Evolutionary conservation across 2,797 vertebrate genomes (phyloP).

Genomic region (Malurus splendens): DNA sequence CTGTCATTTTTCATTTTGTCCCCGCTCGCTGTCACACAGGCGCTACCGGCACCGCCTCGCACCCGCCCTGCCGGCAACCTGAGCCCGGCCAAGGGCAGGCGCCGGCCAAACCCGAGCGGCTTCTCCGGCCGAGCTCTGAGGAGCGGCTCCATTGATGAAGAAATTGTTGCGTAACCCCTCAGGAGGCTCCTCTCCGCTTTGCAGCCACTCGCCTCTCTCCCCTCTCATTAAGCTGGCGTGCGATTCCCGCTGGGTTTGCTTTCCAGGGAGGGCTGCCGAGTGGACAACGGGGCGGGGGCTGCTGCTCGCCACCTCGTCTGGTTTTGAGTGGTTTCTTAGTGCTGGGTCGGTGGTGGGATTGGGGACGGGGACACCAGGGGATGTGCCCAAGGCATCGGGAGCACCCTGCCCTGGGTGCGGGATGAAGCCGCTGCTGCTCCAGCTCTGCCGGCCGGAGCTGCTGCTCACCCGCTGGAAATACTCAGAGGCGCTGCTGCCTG

Average conservation of each 20-base stretch:
- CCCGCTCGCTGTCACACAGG: background rate
- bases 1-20: background rate
- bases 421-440: background rate
- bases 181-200: background rate
- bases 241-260: background rate
- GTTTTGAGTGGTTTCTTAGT: background rate
- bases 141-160: constrained; percentile 26
- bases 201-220: background rate
- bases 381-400: fast-evolving
- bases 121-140: background rate
- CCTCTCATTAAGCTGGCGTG: background rate
- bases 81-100: background rate
- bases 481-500: background rate
- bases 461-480: background rate
- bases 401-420: background rate
- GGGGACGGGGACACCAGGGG: background rate
- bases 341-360: background rate
- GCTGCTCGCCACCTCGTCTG: fast-evolving
- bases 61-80: background rate
- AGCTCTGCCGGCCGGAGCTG: background rate
- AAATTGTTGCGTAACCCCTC: constrained; percentile 34
- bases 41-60: background rate
- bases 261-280: background rate
- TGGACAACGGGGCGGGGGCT: background rate
- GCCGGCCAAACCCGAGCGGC: background rate